A percentile compares a stretch with the other conserved stretches of the same genome.
These are phyloP conservation scores for Drosophila monieri DNA, from an alignment of 2,888 invertebrate species.

Conservation along the genomic window DNA sequence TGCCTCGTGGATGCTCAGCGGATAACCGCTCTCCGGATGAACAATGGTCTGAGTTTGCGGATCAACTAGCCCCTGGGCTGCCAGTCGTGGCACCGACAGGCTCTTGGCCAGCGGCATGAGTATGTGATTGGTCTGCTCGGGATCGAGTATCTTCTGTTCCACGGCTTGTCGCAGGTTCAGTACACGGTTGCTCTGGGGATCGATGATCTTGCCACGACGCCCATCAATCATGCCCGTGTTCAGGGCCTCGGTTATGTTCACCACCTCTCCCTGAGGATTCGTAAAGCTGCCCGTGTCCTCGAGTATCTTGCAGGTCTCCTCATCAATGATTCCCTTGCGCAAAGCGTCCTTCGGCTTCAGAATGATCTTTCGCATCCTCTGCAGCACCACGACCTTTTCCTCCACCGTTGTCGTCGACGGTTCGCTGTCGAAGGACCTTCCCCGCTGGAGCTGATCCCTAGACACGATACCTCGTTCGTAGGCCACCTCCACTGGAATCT, in stretches of 20 bases:
- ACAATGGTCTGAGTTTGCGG: conserved; percentile 89
- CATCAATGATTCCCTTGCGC: conserved; percentile 91
- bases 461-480: conserved; percentile 89
- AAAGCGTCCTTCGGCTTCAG: conserved; percentile 91
- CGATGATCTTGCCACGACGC: conserved; percentile 90
- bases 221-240: conserved; percentile 89
- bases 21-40: conserved; percentile 93
- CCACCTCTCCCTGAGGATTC: conserved; percentile 86
- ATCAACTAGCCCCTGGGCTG: conserved; percentile 93
- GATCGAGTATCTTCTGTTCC: conserved; percentile 91
- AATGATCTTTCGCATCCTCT: conserved; percentile 91
- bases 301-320: conserved; percentile 89
- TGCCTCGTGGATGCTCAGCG: conserved; percentile 91
- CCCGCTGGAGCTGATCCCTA: conserved; percentile 80
- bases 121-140: conserved; percentile 89
- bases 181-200: conserved; percentile 92
- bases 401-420: conserved; percentile 86
- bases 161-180: conserved; percentile 94
- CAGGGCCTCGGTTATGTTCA: conserved; percentile 91
- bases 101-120: conserved; percentile 92
- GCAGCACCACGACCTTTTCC: conserved; percentile 89
- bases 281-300: conserved; percentile 86
- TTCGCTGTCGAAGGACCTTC: conserved; percentile 83
- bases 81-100: conserved; percentile 92
- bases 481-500: conserved; percentile 92